phyloP scores from a whole-genome alignment of 2,888 invertebrate genomes.

The Hermaeophaga mercurialis region DNA sequence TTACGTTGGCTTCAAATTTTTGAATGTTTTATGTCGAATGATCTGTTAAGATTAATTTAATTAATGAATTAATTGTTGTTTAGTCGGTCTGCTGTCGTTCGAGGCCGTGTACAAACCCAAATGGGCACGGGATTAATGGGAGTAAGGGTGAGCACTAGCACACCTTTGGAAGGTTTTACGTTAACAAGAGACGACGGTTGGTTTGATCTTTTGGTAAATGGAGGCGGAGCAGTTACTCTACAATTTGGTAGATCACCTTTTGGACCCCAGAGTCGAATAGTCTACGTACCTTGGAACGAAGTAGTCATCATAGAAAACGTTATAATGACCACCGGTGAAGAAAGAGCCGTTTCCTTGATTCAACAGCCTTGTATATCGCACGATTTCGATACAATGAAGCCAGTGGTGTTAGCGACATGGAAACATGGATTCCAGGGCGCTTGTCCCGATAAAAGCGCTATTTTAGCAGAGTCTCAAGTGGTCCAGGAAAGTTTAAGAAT shows the following conservation, averaged over 20 bases:
- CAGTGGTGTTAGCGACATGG: constrained; percentile 92
- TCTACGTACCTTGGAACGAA: constrained; percentile 97
- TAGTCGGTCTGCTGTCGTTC: constrained; percentile 95
- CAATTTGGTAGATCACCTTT: constrained; percentile 93
- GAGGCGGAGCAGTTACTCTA: constrained; percentile 95
- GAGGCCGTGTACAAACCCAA: constrained; percentile 90
- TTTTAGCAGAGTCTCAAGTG: constrained; percentile 89
- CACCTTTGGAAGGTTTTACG: constrained; percentile 95
- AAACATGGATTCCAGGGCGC: constrained; percentile 94
- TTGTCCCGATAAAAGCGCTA: constrained; percentile 90
- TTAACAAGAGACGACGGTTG: constrained; percentile 89
- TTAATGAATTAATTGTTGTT: constrained; percentile 17
- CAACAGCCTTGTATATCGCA: constrained; percentile 85
- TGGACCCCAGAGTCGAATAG: constrained; percentile 83
- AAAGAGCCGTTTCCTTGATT: constrained; percentile 68
- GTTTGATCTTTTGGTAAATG: constrained; percentile 98
- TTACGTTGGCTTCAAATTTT: constrained; percentile 50
- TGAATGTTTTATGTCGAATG: not conserved
- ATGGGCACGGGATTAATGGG: constrained; percentile 94
- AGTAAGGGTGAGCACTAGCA: constrained; percentile 92
- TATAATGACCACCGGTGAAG: constrained; percentile 82
- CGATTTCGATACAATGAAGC: constrained; percentile 92
- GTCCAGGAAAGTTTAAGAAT: constrained; percentile 94
- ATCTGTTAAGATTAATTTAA: not conserved
- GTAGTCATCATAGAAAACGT: constrained; percentile 93